Evolutionary conservation across 2,797 vertebrate species (phyloP), one percentile per base, ranked within the genome.

Genomic region (Acanthiza pusilla): DNA sequence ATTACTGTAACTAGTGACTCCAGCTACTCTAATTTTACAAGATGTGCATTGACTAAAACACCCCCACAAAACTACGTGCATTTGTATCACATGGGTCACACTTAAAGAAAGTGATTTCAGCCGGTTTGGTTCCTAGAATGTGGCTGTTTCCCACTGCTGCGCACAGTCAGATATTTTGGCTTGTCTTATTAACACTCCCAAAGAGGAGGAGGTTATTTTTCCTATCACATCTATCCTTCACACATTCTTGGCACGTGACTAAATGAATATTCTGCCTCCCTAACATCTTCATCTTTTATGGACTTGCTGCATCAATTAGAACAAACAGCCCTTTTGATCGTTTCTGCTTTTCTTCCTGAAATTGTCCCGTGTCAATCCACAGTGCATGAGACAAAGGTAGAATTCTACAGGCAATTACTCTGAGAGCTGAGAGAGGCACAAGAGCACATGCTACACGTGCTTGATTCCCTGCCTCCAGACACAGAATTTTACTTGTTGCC

Each of bases 221-320:
- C 65, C 65, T 83, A 61, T 83, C 88, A 89, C 82, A 54, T 84
- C 71, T 58, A 73, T 75, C 71, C 51, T 81, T 92, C 77, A 91
- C 58, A 89, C 62, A 42, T 54, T 93, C 81, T 60, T 80, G 53
- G 63, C 82, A 91, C 25, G 5, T 88, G 58, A 89, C 36, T 87
- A 48, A 74, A 90, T 82, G 80, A 90, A 65, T 90, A 92, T 91
- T 84, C 93, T 93, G 62, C 67, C 67, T 85, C 80, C 61, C 91
- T 81, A 88, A 93, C 38, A 40, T 67, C 86, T 92, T 85, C 75
- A n/a, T 72, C 53, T 95, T 94, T 86, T 32, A 76, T 42, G 63
- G 77, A 85, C 57, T 85, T 76, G 43, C 62, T 75, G 80, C 83
- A 93, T 87, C 74, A 91, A 77, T 48, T 73, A 63, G 55, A 88